phyloP scores from a whole-genome alignment of 23 tunicate genomes.

The Ascidia mentula region DNA sequence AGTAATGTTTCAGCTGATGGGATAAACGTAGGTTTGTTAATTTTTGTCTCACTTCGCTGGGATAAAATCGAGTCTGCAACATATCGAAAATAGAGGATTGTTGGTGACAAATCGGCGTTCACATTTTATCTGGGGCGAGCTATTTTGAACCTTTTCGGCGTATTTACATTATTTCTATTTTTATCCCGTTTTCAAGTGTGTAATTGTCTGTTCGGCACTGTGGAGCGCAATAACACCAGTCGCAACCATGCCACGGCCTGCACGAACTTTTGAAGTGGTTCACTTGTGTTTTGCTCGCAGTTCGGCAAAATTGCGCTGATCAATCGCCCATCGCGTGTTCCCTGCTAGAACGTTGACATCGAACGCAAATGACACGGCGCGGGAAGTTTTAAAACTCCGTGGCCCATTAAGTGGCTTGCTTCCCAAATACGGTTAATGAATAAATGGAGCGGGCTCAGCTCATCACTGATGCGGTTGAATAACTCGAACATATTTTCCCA shows the following conservation, averaged over 20 bases:
- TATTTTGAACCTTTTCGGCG: no score
- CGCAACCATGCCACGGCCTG: not conserved
- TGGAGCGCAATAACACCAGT: not conserved
- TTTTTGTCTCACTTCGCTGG: no score
- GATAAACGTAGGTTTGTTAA: no score
- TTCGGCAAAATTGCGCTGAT: conserved; percentile 3
- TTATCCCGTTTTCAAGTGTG: not conserved
- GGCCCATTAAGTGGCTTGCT: not conserved
- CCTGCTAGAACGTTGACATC: not conserved
- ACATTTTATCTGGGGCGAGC: no score
- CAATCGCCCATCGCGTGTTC: not conserved
- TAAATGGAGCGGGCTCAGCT: not conserved
- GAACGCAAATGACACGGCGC: not conserved
- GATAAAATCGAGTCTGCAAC: no score
- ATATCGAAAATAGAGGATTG: no score
- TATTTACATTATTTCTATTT: no score
- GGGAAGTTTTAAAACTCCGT: not conserved
- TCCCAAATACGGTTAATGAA: conserved; percentile 3
- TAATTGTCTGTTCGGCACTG: not conserved
- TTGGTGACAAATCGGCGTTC: no score
- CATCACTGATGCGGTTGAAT: not conserved
- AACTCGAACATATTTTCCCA: not conserved
- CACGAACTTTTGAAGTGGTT: not conserved
- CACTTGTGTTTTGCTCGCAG: not conserved
- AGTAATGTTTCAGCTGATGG: no score